Conservation (phyloP, 2,888 invertebrate genomes). For the Euplagia quadripunctaria region DNA sequence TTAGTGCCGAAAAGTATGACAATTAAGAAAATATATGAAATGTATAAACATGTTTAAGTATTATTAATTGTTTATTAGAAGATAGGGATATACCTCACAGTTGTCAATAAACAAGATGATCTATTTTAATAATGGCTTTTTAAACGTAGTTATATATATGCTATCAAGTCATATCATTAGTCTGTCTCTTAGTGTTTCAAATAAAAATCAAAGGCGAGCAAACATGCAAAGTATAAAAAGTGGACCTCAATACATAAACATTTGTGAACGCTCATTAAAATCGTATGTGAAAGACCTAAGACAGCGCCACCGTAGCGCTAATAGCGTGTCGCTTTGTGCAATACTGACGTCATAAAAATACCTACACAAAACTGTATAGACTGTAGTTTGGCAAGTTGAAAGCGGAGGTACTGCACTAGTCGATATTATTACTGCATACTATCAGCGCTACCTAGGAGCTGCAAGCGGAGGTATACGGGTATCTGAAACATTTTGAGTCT, state of each 20-base stretch:
- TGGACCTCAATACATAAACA: neutral
- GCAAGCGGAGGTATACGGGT: conserved; percentile 27
- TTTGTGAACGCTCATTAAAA: neutral
- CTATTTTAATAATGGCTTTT: too few relatives aligned
- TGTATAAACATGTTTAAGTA: too few relatives aligned
- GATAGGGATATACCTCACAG: too few relatives aligned
- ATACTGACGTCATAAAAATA: conserved; percentile 54
- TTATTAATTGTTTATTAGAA: too few relatives aligned
- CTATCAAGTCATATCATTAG: too few relatives aligned
- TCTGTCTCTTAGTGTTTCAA: too few relatives aligned
- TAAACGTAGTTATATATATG: too few relatives aligned
- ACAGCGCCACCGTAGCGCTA: conserved; percentile 22
- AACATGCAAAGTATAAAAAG: neutral
- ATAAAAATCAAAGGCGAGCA: too few relatives aligned
- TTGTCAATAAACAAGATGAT: too few relatives aligned
- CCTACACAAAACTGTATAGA: conserved; percentile 39
- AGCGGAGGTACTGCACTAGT: conserved; percentile 45
- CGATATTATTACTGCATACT: conserved; percentile 65
- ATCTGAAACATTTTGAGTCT: neutral
- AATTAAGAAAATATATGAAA: too few relatives aligned
- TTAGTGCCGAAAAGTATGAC: too few relatives aligned
- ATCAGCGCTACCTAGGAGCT: conserved; percentile 51
- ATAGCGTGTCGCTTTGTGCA: conserved; percentile 46
- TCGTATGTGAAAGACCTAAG: conserved; percentile 9
- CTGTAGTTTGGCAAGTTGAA: conserved; percentile 47